Conservation (phyloP, 1,140 invertebrate species). For the Drosophila takahashii region DNA sequence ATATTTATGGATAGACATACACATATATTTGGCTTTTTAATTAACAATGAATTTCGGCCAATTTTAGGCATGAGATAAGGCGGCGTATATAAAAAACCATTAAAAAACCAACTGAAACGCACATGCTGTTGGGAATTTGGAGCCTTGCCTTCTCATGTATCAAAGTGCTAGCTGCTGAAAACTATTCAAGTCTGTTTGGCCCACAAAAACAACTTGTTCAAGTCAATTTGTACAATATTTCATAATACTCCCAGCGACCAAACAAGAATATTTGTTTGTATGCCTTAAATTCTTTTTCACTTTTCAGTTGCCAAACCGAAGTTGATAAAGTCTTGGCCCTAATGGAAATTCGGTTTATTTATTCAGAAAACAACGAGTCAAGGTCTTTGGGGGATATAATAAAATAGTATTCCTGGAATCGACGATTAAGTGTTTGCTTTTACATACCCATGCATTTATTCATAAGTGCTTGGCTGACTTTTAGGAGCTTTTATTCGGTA, state of each 20-base stretch:
- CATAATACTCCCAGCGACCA: constrained; percentile 29
- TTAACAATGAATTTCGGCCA: constrained; percentile 59
- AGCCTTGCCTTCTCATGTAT: constrained; percentile 22
- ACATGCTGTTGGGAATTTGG: constrained; percentile 3
- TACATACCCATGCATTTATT: constrained; percentile 8
- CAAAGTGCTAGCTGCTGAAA: constrained; percentile 20
- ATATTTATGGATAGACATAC: constrained; percentile 20
- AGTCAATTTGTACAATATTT: constrained; percentile 40
- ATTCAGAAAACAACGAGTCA: constrained; percentile 20
- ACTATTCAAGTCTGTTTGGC: constrained; percentile 39
- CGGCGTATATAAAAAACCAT: constrained; percentile 10
- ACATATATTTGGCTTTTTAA: constrained; percentile 42
- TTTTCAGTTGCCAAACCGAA: constrained; percentile 26
- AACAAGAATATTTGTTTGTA: constrained; percentile 41
- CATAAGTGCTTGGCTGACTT: constrained; percentile 35
- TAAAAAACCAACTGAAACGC: constrained; percentile 1
- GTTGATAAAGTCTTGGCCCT: constrained; percentile 36
- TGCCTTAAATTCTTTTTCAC: constrained; percentile 16
- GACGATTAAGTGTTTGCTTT: constrained; percentile 9
- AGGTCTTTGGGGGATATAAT: constrained; percentile 17
- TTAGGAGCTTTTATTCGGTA: constrained; percentile 6
- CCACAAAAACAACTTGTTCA: constrained; percentile 32
- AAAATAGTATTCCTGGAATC: constrained; percentile 26
- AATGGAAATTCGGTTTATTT: constrained; percentile 41
- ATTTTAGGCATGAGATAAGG: constrained; percentile 63